A percentile compares a stretch with the other conserved stretches of the same genome.
These are phyloP conservation scores for Hyles vespertilio DNA, from an alignment of 1,140 invertebrate species.

Conservation along the genomic window DNA sequence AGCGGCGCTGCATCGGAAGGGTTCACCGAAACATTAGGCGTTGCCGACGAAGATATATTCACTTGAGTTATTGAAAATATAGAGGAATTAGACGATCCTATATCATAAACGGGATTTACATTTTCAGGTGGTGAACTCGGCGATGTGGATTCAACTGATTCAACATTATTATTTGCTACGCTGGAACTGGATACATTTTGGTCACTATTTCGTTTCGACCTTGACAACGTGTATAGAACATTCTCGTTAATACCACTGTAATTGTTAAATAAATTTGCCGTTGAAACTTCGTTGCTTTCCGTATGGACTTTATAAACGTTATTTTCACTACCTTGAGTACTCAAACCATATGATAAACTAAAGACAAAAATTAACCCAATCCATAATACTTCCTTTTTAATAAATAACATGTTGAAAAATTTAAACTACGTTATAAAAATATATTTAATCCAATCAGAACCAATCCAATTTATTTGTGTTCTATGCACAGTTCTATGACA, in stretches of 20 bases:
- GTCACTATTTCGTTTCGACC: constrained; percentile 43
- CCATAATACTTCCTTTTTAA: constrained; percentile 24
- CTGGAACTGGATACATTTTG: constrained; percentile 43
- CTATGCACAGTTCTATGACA: too few relatives aligned
- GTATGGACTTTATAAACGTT: background rate
- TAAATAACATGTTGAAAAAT: constrained; percentile 16
- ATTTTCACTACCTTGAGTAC: constrained; percentile 9
- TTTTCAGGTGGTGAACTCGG: constrained; percentile 45
- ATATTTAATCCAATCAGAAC: too few relatives aligned
- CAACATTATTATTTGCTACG: constrained; percentile 34
- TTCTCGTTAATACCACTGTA: constrained; percentile 4
- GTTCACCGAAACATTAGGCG: constrained; percentile 72
- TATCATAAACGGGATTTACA: constrained; percentile 42
- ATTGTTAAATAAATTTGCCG: constrained; percentile 2
- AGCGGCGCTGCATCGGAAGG: constrained; percentile 81
- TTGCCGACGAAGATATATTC: constrained; percentile 48
- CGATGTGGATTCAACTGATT: constrained; percentile 29
- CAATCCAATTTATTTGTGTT: too few relatives aligned
- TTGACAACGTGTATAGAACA: constrained; percentile 28
- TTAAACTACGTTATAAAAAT: too few relatives aligned
- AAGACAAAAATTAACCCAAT: constrained; percentile 18
- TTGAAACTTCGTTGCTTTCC: background rate
- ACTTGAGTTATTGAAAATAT: constrained; percentile 41
- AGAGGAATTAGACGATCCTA: constrained; percentile 46
- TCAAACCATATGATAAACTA: constrained; percentile 14